Conservation (phyloP, 2,888 invertebrate genomes). For the Cheilosia scutellata region DNA sequence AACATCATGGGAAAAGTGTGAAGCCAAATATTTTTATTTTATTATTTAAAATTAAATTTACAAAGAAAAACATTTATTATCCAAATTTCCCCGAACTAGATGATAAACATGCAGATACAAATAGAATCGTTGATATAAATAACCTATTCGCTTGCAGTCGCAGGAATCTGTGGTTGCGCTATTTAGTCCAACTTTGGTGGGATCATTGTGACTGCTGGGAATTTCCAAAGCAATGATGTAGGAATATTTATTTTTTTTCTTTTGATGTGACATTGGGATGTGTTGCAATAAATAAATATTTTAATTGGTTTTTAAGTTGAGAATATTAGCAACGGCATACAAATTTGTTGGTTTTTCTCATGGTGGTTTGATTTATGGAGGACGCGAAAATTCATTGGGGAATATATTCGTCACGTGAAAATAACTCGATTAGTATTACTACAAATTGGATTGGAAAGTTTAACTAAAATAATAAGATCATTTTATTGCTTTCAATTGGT, state of each 20-base stretch:
- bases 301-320: constrained; percentile 1
- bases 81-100: constrained; percentile 18
- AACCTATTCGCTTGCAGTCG: constrained; percentile 7
- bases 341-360: not conserved
- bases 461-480: too few relatives aligned
- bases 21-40: constrained; percentile 2
- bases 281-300: constrained; percentile 1
- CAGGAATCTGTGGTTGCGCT: not conserved
- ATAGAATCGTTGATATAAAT: constrained; percentile 28
- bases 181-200: constrained; percentile 17
- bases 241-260: constrained; percentile 1
- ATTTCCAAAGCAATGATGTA: constrained; percentile 25
- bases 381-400: not conserved
- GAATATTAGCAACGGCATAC: not conserved
- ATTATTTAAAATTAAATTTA: not conserved
- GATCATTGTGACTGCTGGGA: constrained; percentile 27
- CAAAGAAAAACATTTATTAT: not conserved
- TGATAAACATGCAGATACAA: constrained; percentile 5
- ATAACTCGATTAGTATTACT: too few relatives aligned
- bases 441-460: too few relatives aligned
- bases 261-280: constrained; percentile 11
- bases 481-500: too few relatives aligned
- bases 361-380: not conserved
- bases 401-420: too few relatives aligned
- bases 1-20: not conserved